These are phyloP conservation scores for Neoniphon sammara DNA, from an alignment of 2,797 vertebrate species.

Conservation along the genomic window DNA sequence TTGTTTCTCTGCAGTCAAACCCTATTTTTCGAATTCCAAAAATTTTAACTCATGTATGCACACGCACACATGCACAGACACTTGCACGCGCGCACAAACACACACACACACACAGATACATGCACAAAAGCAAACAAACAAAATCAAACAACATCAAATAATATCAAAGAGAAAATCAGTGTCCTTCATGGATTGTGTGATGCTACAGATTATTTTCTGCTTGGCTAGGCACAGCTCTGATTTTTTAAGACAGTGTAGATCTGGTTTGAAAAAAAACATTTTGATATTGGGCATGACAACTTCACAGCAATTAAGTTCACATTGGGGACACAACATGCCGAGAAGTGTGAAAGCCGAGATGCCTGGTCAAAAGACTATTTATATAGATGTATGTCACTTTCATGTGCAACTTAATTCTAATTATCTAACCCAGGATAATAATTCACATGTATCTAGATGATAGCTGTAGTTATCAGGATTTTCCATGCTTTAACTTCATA, in stretches of 20 bases:
- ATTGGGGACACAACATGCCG: slow-evolving; percentile 38
- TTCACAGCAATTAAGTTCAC: slow-evolving; percentile 71
- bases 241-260: slow-evolving; percentile 66
- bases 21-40: slow-evolving; percentile 52
- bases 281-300: slow-evolving; percentile 66
- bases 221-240: slow-evolving; percentile 58
- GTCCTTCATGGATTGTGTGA: slow-evolving; percentile 70
- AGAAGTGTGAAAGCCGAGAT: slow-evolving; percentile 37
- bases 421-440: neutral
- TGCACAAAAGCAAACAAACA: slow-evolving; percentile 47
- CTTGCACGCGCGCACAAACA: neutral
- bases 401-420: neutral
- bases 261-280: slow-evolving; percentile 67
- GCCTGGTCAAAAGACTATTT: slow-evolving; percentile 20
- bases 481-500: neutral
- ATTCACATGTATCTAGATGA: neutral
- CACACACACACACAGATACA: slow-evolving; percentile 1
- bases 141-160: slow-evolving; percentile 64
- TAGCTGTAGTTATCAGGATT: too few relatives aligned
- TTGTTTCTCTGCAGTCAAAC: slow-evolving; percentile 53
- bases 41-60: slow-evolving; percentile 20
- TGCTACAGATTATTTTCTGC: slow-evolving; percentile 69
- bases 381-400: slow-evolving; percentile 10
- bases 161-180: slow-evolving; percentile 69
- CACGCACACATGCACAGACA: neutral